phyloP scores from a whole-genome alignment of 2,888 invertebrate genomes.

The Andrena bicolor region DNA sequence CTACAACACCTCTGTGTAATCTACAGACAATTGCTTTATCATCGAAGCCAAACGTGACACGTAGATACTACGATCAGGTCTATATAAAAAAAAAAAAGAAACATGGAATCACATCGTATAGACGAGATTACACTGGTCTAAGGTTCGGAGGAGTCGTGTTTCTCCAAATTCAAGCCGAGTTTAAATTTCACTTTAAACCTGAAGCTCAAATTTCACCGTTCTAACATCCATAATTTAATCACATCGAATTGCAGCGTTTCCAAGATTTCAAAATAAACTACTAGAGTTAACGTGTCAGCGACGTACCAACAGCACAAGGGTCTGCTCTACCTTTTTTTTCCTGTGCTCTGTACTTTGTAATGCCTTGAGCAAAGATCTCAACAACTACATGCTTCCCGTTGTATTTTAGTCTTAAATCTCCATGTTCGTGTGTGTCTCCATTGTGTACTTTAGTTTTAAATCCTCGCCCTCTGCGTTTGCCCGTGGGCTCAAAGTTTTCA shows the following conservation, averaged over 20 bases:
- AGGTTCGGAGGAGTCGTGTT: slow-evolving; percentile 35
- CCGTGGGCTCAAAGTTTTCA: slow-evolving; percentile 51
- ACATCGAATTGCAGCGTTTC: slow-evolving; percentile 70
- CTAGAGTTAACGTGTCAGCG: slow-evolving; percentile 57
- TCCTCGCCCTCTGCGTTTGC: slow-evolving; percentile 39
- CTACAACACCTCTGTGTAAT: slow-evolving; percentile 67
- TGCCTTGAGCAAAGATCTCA: slow-evolving; percentile 63
- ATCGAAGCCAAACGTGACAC: slow-evolving; percentile 66
- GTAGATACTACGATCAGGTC: slow-evolving; percentile 64
- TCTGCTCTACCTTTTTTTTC: slow-evolving; percentile 62
- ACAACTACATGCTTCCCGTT: slow-evolving; percentile 63
- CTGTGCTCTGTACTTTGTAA: slow-evolving; percentile 59
- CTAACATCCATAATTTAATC: slow-evolving; percentile 69
- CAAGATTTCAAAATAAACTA: slow-evolving; percentile 70
- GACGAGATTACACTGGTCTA: slow-evolving; percentile 64
- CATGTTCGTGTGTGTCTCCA: slow-evolving; percentile 50
- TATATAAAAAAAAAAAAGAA: slow-evolving; percentile 55
- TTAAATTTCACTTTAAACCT: slow-evolving; percentile 68
- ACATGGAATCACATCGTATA: slow-evolving; percentile 45
- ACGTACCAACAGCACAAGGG: slow-evolving; percentile 61
- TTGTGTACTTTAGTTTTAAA: slow-evolving; percentile 41
- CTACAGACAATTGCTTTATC: slow-evolving; percentile 70
- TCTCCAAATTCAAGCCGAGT: slow-evolving; percentile 57
- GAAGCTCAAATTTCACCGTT: slow-evolving; percentile 60
- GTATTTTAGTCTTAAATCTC: slow-evolving; percentile 58